A percentile compares a stretch with the other conserved stretches of the same genome.
phyloP scores from a whole-genome alignment of 2,888 invertebrate genomes.

The Venusia cambrica region DNA sequence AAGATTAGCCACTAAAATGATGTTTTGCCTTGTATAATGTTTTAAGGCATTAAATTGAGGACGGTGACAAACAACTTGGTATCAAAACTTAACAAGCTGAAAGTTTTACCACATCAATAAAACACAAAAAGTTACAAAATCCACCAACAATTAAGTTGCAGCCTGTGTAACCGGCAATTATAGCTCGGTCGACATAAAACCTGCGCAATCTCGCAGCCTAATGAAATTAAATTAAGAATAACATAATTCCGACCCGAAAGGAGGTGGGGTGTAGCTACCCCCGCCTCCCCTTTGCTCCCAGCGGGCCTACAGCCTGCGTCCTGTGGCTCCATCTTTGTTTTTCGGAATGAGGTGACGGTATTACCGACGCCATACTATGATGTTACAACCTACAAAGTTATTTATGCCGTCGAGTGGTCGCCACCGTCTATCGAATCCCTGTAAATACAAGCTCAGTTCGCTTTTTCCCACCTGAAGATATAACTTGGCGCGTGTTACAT shows the following conservation, averaged over 20 bases:
- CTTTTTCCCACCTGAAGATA: no score
- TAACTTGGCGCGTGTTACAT: no score
- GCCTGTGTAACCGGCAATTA: constrained; percentile 31
- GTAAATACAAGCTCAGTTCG: no score
- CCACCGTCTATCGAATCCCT: no score
- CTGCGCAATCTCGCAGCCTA: constrained; percentile 61
- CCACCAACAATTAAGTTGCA: constrained; percentile 39
- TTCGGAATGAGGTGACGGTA: constrained; percentile 54
- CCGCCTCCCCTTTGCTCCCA: constrained; percentile 9
- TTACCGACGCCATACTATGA: constrained; percentile 38
- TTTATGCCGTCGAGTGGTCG: no score
- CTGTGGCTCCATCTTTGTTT: constrained; percentile 58
- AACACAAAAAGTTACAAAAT: constrained; percentile 30
- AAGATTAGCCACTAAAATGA: no score
- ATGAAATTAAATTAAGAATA: constrained; percentile 76
- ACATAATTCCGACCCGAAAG: constrained; percentile 50
- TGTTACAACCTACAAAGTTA: no score
- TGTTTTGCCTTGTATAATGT: no score
- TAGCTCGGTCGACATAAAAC: constrained; percentile 36
- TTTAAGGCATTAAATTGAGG: no score
- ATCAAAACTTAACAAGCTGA: constrained; percentile 8
- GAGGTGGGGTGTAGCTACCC: no score
- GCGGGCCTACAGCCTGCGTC: constrained; percentile 4
- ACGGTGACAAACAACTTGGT: no score
- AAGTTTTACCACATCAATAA: constrained; percentile 19